Conservation (phyloP, 1,140 invertebrate genomes). For the Lordiphosa collinella region DNA sequence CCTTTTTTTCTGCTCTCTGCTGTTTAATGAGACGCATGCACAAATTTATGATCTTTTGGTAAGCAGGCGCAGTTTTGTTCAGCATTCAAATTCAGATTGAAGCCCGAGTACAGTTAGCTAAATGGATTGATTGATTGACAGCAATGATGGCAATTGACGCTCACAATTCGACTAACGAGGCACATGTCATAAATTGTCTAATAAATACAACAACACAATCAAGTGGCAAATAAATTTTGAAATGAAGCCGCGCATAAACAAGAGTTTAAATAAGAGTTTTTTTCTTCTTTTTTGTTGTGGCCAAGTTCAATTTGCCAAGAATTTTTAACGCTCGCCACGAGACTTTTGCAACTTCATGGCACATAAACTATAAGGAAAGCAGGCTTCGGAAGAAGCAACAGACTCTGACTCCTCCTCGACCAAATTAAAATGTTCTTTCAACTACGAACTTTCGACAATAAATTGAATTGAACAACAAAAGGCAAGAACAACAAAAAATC, state of each 20-base stretch:
- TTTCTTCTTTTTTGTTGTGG: too few relatives aligned
- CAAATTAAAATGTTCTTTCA: slow-evolving; percentile 79
- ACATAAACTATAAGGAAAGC: slow-evolving; percentile 75
- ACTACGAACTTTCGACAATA: slow-evolving; percentile 79
- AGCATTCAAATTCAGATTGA: slow-evolving; percentile 42
- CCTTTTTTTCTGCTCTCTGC: slow-evolving; percentile 27
- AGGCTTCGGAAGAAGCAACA: slow-evolving; percentile 20
- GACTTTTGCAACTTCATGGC: slow-evolving; percentile 52
- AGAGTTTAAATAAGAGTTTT: slow-evolving; percentile 28
- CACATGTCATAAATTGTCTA: slow-evolving; percentile 63
- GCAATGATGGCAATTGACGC: slow-evolving; percentile 61
- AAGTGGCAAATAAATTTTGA: slow-evolving; percentile 34
- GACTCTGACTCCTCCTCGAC: slow-evolving; percentile 19
- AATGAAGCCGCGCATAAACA: slow-evolving; percentile 67
- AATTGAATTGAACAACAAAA: slow-evolving; percentile 79
- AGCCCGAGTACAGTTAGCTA: slow-evolving; percentile 7
- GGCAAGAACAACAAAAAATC: slow-evolving; percentile 17
- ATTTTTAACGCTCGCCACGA: slow-evolving; percentile 65
- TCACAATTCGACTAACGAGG: slow-evolving; percentile 66
- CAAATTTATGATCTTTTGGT: slow-evolving; percentile 76
- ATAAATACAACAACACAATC: slow-evolving; percentile 39
- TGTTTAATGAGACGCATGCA: slow-evolving; percentile 79
- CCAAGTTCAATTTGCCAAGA: slow-evolving; percentile 65
- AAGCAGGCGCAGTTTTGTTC: slow-evolving; percentile 75
- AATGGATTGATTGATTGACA: slow-evolving; percentile 49